Evolutionary conservation across 1,140 invertebrate species (phyloP).

Genomic region (Nasonia longicornis): DNA sequence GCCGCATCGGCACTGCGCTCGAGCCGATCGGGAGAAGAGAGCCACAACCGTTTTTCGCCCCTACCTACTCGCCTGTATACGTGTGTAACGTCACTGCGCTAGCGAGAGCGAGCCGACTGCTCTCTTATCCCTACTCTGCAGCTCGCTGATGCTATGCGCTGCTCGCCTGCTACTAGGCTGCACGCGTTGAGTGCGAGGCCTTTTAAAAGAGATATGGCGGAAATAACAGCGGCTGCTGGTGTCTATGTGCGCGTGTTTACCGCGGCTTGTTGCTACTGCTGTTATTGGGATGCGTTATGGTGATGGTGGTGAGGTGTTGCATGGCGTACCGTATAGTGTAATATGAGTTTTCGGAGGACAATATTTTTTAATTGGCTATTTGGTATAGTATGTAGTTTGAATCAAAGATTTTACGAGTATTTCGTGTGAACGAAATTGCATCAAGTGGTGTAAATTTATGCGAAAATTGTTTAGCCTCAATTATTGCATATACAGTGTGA

Average conservation of each 20-base stretch:
- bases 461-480: no score
- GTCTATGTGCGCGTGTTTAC: not conserved
- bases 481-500: no score
- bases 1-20: conserved; percentile 66
- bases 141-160: not conserved
- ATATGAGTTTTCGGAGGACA: not conserved
- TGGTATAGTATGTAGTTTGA: no score
- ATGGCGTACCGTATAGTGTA: not conserved
- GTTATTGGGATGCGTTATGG: not conserved
- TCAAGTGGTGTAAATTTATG: no score
- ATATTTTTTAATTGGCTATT: not conserved
- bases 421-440: no score
- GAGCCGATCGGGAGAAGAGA: conserved; percentile 20
- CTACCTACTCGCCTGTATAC: conserved; percentile 6
- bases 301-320: not conserved
- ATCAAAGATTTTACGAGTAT: no score
- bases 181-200: not conserved
- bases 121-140: conserved; percentile 33
- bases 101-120: conserved; percentile 4
- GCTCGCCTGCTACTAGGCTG: no score
- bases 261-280: not conserved
- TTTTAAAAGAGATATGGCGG: conserved; percentile 31
- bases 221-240: not conserved
- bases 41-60: conserved; percentile 28
- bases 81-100: not conserved